Base-by-base conservation (phyloP, 2,888 invertebrate species). In the Acronicta alni region DNA sequence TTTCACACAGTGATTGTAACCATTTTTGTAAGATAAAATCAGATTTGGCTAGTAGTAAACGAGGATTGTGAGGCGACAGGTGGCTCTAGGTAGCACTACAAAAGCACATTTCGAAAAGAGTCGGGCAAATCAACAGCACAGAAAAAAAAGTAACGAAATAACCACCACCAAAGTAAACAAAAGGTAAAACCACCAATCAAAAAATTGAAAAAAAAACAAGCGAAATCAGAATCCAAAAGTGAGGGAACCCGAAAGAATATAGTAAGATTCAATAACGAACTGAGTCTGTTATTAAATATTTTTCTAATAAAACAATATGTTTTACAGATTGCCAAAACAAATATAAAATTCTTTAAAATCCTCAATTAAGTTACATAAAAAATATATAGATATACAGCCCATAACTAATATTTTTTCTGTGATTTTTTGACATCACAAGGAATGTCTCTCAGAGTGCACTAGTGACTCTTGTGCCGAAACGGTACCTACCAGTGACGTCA, bases 81-180 rank as follows among this genome's bases (percentile, higher is more conserved):
- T 54, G 26, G 44, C 12, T 32, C 42, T 67, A 71, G 7, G 18
- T 48, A 59, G 15, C 7, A 30, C 54, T 66, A 64, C 46, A 72
- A 46, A 71, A 75, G 76, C 68, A 37, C 38, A 42, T 32, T 49
- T 66, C 47, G 60, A 77, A 78, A 48, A 71, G 26, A 52, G 71
- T 77, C 68, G 83, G 90, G 89, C 89, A 90, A 90, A 91, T 89
- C 89, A 83, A 88, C 81, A 89, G 86, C 75, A 80, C 81, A 77
- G 70, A 81, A 84, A 77, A 80, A 76, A 51, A 58, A 66, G 39
- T 42, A 58, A 37, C 52, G 56, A 72, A 67, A 67, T 51, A 74
- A 75, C 81, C 81, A 73, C 74, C 74, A 84, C 76, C 74, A 75
- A 65, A 46, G 44, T 57, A 45, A 71, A 56, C 58, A 60, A 62